phyloP scores from a whole-genome alignment of 2,888 invertebrate genomes.

The Elysia crispata region DNA sequence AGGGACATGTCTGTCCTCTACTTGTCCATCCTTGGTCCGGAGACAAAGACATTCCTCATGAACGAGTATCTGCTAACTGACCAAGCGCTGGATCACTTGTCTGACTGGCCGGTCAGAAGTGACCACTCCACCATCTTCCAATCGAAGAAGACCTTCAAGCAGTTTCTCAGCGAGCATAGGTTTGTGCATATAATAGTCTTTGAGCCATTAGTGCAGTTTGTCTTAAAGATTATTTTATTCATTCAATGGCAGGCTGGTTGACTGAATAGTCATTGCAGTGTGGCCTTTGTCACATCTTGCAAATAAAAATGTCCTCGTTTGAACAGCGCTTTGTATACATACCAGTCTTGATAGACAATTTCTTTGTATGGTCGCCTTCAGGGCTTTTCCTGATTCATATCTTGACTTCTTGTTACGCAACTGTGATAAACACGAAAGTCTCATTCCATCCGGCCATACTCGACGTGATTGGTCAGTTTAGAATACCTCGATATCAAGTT shows the following conservation, averaged over 20 bases:
- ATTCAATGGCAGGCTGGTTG: not conserved
- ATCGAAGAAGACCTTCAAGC: constrained; percentile 61
- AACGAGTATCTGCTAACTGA: constrained; percentile 63
- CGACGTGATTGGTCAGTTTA: no score
- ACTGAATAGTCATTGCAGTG: not conserved
- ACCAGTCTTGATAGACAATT: no score
- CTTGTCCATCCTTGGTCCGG: constrained; percentile 62
- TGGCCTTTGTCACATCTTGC: not conserved
- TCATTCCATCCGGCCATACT: no score
- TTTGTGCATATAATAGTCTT: constrained; percentile 6
- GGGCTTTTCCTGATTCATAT: no score
- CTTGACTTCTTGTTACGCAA: no score
- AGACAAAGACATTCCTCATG: constrained; percentile 62
- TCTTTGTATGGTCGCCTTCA: no score
- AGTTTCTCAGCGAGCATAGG: constrained; percentile 63
- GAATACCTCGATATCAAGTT: no score
- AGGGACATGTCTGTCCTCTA: constrained; percentile 67
- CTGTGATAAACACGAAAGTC: no score
- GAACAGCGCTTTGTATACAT: no score
- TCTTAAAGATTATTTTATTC: not conserved
- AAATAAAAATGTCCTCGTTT: no score
- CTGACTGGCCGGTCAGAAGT: constrained; percentile 62
- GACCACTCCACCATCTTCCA: constrained; percentile 60
- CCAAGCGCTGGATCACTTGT: constrained; percentile 59
- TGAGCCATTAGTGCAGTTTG: no score